A percentile compares a stretch with the other conserved stretches of the same genome.
phyloP scores from a whole-genome alignment of 30 jellyfish, hydroid and myxozoan genomes.

The Aurelia sp. region DNA sequence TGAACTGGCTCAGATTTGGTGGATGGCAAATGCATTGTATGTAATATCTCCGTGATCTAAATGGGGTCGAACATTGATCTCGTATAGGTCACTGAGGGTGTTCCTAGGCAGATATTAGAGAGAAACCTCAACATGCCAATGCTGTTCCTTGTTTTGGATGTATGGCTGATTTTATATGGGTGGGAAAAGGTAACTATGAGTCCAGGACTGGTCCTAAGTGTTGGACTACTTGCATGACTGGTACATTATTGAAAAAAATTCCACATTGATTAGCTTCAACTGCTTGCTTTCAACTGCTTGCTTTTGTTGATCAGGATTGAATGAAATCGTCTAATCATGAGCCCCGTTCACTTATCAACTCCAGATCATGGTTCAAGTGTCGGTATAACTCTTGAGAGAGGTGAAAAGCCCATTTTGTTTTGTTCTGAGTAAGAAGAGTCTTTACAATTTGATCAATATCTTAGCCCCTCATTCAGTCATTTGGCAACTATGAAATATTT shows the following conservation, averaged over 20 bases:
- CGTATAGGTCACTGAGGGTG: slow-evolving; percentile 47
- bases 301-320: no score
- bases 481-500: no score
- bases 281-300: no score
- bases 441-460: no score
- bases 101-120: slow-evolving; percentile 76
- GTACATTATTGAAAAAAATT: slow-evolving; percentile 25
- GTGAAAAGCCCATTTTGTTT: no score
- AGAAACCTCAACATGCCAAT: slow-evolving; percentile 75
- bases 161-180: slow-evolving; percentile 29
- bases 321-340: no score
- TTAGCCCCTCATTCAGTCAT: no score
- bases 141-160: slow-evolving; percentile 54
- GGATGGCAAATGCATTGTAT: slow-evolving; percentile 39
- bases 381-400: no score
- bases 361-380: neutral
- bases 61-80: slow-evolving; percentile 73
- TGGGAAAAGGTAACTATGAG: slow-evolving; percentile 31
- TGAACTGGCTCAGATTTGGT: slow-evolving; percentile 39
- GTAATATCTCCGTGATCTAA: slow-evolving; percentile 70
- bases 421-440: no score
- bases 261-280: no score
- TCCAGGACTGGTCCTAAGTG: slow-evolving; percentile 53
- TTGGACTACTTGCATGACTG: slow-evolving; percentile 25
- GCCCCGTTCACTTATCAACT: slow-evolving; percentile 24